Conservation (phyloP, 2,797 vertebrate species). For the Etheostoma perlongum region DNA sequence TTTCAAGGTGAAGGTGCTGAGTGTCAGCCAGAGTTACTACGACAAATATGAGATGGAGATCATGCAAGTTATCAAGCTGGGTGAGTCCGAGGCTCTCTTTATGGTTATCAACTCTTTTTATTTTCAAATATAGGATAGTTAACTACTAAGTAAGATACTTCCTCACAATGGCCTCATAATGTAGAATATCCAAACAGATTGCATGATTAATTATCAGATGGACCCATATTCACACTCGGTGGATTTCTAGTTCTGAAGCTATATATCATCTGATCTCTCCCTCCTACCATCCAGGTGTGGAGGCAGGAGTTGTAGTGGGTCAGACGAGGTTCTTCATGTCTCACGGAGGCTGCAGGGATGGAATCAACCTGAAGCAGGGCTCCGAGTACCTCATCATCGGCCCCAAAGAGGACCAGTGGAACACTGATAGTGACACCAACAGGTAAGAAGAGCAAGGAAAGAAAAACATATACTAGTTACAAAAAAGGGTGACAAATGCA, state of each 20-base stretch:
- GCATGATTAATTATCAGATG: too few relatives aligned
- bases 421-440: constrained; percentile 57
- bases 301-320: constrained; percentile 64
- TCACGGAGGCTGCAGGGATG: constrained; percentile 78
- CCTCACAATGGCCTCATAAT: neutral
- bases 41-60: constrained; percentile 84
- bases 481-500: too few relatives aligned
- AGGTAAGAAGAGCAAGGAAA: constrained; percentile 52
- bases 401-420: constrained; percentile 78
- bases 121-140: neutral
- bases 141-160: neutral
- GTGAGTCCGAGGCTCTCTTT: constrained; percentile 51
- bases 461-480: too few relatives aligned
- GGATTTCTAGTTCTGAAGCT: neutral
- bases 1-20: constrained; percentile 77
- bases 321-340: constrained; percentile 80
- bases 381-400: constrained; percentile 83
- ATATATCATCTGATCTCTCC: neutral
- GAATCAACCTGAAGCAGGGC: constrained; percentile 66
- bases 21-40: constrained; percentile 74
- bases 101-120: neutral
- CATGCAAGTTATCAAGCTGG: constrained; percentile 79
- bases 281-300: constrained; percentile 60
- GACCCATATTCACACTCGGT: neutral
- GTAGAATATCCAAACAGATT: neutral